Evolutionary conservation across 2,797 vertebrate genomes (phyloP), one percentile per base, ranked within the genome.

Genomic region (Takifugu ocellatus): DNA sequence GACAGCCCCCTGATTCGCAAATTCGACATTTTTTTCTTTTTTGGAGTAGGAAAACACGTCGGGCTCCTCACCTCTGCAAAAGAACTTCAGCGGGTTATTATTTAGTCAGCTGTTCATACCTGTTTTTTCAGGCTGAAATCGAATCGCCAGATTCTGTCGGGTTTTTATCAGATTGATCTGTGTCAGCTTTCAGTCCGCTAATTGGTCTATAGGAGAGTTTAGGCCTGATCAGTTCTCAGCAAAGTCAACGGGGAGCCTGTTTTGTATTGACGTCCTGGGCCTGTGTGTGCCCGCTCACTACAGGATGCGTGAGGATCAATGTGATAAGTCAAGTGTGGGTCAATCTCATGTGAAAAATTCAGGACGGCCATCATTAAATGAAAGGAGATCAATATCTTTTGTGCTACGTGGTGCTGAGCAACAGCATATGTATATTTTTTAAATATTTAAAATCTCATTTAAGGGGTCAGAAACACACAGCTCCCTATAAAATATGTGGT

Each of bases 301-400:
- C 14, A 51, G 54, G 68, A 47, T 49, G 10, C 44, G 55, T 56
- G 51, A 25, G 60, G 59, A 76, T 87, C 75, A 79, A 82, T 83
- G 71, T 59, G 62, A 65, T 57, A 57, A 73, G 77, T 78, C 70
- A 83, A 80, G 72, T 49, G 43, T 66, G 68, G 79, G 70, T 81
- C 74, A 84, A 65, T 66, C 61, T 67, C 53, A 47, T 71, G 56
- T 51, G 11, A 58, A 79, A 72, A 55, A 64, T 58, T 68, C 59
- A 56, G 51, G 53, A 17, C 16, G 59, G 43, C 51, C 61, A 53
- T 31, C 52, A 74, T 69, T 33, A 71, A 59, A 68, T 54, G 59
- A 81, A 61, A 62, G 55, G 6, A 68, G 51, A 83, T 80, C 78
- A 50, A 82, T 79, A 66, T 14, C 51, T 43, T 45, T 70, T 59